Conservation (phyloP, 2,888 invertebrate species). For the Lasius fuliginosus region DNA sequence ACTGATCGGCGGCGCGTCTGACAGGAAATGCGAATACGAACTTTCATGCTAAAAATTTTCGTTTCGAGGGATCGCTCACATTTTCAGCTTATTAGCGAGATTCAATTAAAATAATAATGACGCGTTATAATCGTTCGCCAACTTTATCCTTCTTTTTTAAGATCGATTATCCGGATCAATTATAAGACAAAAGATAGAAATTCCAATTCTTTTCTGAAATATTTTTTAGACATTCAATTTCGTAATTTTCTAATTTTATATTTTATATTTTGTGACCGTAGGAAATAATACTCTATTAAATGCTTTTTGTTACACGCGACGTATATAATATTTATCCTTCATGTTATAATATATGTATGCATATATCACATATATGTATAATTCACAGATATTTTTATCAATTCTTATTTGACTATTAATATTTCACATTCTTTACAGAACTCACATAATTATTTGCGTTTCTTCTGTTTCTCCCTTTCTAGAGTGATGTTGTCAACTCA, state of each 20-base stretch:
- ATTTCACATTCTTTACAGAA: neutral
- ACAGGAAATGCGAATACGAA: constrained; percentile 61
- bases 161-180: neutral
- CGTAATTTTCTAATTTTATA: neutral
- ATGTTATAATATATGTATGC: too few species aligned
- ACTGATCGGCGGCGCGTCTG: constrained; percentile 53
- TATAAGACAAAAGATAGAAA: neutral
- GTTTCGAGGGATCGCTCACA: neutral
- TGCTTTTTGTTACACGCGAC: neutral
- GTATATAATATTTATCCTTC: too few species aligned
- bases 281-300: neutral
- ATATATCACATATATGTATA: too few species aligned
- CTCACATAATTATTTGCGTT: constrained; percentile 3
- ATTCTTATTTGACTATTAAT: neutral
- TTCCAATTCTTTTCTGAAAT: neutral
- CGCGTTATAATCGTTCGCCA: neutral
- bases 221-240: neutral
- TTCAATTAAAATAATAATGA: neutral
- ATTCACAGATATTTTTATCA: neutral
- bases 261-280: neutral
- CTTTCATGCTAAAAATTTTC: neutral
- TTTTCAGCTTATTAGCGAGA: neutral
- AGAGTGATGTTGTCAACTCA: constrained; percentile 2
- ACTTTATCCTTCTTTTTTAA: neutral
- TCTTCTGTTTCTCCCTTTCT: neutral